Evolutionary conservation across 2,797 vertebrate species (phyloP).

Genomic region (Oreonectes daqikongensis): DNA sequence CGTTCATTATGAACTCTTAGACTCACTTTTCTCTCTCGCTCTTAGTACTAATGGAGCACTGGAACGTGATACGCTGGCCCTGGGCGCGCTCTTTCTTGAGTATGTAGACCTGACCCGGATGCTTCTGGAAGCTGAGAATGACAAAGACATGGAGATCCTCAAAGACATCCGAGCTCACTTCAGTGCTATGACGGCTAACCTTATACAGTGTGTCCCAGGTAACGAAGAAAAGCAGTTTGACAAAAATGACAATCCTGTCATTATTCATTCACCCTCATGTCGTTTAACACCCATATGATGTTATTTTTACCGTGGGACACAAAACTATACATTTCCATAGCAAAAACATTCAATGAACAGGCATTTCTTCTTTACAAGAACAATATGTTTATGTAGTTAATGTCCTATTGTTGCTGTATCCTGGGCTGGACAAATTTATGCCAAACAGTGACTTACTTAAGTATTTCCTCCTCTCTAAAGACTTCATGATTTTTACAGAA

Average conservation of each 20-base stretch:
- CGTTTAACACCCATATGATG: too few relatives aligned
- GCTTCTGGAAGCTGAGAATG: slow-evolving; percentile 97
- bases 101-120: slow-evolving; percentile 97
- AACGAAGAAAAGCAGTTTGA: slow-evolving; percentile 62
- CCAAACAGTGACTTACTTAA: slow-evolving; percentile 1
- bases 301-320: too few relatives aligned
- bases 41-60: slow-evolving; percentile 94
- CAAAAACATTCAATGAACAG: too few relatives aligned
- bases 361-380: background rate
- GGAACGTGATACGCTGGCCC: slow-evolving; percentile 92
- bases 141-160: slow-evolving; percentile 97
- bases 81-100: slow-evolving; percentile 95
- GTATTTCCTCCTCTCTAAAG: background rate
- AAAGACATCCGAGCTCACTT: slow-evolving; percentile 98
- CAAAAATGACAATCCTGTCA: too few relatives aligned
- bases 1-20: slow-evolving; percentile 15
- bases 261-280: too few relatives aligned
- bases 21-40: background rate
- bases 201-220: slow-evolving; percentile 98
- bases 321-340: too few relatives aligned
- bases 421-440: background rate
- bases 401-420: background rate
- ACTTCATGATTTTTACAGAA: slow-evolving; percentile 4
- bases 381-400: background rate
- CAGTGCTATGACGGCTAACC: slow-evolving; percentile 97